A percentile compares a stretch with the other conserved stretches of the same genome.
phyloP scores from a whole-genome alignment of 2,113 vertebrate species.

The Muntiacus reevesi region DNA sequence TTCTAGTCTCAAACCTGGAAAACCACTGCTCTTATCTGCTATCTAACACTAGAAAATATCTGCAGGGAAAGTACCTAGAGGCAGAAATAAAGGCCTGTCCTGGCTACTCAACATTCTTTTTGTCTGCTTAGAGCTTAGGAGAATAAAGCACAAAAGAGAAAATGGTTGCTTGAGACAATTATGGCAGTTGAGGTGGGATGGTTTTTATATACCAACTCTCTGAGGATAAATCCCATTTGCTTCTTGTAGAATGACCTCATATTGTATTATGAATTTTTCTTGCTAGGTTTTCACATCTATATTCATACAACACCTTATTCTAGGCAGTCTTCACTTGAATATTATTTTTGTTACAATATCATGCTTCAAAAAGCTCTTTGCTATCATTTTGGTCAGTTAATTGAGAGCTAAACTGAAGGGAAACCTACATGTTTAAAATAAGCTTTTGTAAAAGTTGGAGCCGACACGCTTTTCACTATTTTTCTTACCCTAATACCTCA shows the following conservation, averaged over 20 bases:
- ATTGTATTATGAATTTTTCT: not conserved
- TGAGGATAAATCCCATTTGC: not conserved
- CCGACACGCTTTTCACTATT: not conserved
- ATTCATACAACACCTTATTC: not conserved
- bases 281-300: slow-evolving; percentile 5
- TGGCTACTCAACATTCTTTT: not conserved
- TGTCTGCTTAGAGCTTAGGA: not conserved
- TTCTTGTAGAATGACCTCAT: not conserved
- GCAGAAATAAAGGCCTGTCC: not conserved
- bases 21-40: not conserved
- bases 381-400: not conserved
- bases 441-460: not conserved
- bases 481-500: slow-evolving; percentile 18
- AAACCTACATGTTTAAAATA: slow-evolving; percentile 9
- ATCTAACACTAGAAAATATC: not conserved
- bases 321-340: not conserved
- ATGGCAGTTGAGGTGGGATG: not conserved
- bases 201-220: not conserved
- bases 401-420: not conserved
- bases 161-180: not conserved
- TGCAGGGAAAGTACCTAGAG: not conserved
- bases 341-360: not conserved
- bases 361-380: not conserved
- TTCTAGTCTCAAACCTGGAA: not conserved
- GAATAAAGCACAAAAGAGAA: not conserved